phyloP scores from a whole-genome alignment of 2,797 vertebrate species.

The Smutsia temminckii region DNA sequence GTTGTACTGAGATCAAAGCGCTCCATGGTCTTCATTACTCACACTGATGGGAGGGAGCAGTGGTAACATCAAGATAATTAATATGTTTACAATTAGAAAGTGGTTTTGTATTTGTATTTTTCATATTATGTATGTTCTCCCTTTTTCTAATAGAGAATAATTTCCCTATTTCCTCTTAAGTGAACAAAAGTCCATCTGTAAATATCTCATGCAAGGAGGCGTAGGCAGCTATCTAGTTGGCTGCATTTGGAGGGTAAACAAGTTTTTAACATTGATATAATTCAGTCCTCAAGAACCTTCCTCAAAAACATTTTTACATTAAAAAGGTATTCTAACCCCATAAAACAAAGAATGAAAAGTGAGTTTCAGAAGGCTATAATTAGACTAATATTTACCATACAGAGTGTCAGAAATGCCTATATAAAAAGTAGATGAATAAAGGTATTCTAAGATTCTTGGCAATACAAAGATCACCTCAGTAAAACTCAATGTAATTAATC shows the following conservation, averaged over 20 bases:
- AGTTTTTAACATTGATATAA: background rate
- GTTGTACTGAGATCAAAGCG: background rate
- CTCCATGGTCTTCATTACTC: background rate
- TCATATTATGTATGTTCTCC: background rate
- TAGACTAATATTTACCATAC: background rate
- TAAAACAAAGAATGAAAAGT: background rate
- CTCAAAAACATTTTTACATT: slow-evolving; percentile 15
- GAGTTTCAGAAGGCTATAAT: slow-evolving; percentile 35
- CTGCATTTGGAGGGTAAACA: slow-evolving; percentile 7
- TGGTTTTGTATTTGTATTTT: background rate
- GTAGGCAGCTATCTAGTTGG: background rate
- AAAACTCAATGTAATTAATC: background rate
- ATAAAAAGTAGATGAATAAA: slow-evolving; percentile 11
- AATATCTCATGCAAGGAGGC: background rate
- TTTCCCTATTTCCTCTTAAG: background rate
- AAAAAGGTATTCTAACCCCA: background rate
- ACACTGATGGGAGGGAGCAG: background rate
- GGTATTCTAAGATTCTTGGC: background rate
- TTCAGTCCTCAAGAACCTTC: background rate
- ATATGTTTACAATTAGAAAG: background rate
- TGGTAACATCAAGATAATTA: background rate
- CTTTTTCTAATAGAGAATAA: slow-evolving; percentile 28
- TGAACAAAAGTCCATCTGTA: background rate
- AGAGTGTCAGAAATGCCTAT: background rate
- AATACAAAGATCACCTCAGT: background rate